These are phyloP conservation scores for Caenorhabditis sinica DNA, from an alignment of 2,888 invertebrate species.

Conservation along the genomic window DNA sequence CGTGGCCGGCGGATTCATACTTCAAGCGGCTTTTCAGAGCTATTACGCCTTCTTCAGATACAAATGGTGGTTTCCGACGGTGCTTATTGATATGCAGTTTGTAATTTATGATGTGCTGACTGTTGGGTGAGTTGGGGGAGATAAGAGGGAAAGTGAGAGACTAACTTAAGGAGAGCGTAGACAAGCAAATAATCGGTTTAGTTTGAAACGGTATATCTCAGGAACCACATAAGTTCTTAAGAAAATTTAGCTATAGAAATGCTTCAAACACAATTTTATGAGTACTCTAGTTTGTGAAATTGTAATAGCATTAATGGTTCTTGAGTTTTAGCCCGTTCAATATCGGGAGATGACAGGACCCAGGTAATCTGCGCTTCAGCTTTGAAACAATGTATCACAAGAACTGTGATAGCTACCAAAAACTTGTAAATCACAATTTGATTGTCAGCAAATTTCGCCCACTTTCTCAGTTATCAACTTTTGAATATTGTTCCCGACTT, in stretches of 20 bases:
- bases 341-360: too few species aligned
- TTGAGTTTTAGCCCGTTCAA: too few species aligned
- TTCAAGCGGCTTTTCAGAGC: conserved; percentile 39
- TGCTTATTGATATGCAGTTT: conserved; percentile 36
- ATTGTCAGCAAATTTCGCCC: not conserved
- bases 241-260: too few species aligned
- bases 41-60: conserved; percentile 40
- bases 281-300: too few species aligned
- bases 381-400: not conserved
- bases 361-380: not conserved
- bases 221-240: too few species aligned
- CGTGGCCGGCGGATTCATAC: conserved; percentile 1
- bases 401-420: not conserved
- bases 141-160: not conserved
- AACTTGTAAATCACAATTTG: not conserved
- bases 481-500: too few species aligned
- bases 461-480: too few species aligned
- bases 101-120: conserved; percentile 49
- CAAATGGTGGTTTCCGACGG: conserved; percentile 32
- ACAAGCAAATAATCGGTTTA: too few species aligned
- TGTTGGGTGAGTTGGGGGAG: conserved; percentile 36
- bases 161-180: not conserved
- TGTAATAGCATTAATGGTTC: too few species aligned
- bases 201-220: too few species aligned
- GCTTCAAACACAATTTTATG: too few species aligned